Conservation (phyloP, 1,140 invertebrate genomes). For the Drosophila willistoni region DNA sequence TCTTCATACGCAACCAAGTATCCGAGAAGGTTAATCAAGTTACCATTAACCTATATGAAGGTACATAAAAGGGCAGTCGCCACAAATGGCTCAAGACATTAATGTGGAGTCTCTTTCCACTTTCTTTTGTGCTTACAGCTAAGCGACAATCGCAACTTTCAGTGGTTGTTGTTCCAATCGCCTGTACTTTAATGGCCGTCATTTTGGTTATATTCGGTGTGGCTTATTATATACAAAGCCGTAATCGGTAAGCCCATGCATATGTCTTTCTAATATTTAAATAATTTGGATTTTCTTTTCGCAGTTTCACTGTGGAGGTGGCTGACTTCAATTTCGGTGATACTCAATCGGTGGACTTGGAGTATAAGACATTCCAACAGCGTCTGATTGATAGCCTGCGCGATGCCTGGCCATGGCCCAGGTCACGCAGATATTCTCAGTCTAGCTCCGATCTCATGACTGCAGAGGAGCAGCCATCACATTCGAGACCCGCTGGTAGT, state of each 20-base stretch:
- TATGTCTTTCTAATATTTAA: neutral
- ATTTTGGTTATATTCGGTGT: constrained; percentile 93
- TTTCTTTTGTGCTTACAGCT: constrained; percentile 73
- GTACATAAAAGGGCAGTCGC: constrained; percentile 82
- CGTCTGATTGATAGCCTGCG: constrained; percentile 90
- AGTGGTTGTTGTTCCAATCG: constrained; percentile 92
- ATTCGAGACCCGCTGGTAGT: constrained; percentile 33
- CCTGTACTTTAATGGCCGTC: constrained; percentile 90
- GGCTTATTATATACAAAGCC: constrained; percentile 91
- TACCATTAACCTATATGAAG: constrained; percentile 91
- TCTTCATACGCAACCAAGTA: constrained; percentile 90
- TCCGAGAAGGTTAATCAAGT: constrained; percentile 87
- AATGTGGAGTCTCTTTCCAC: neutral
- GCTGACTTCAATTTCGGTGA: constrained; percentile 95
- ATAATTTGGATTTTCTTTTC: neutral
- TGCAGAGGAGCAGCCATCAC: constrained; percentile 47
- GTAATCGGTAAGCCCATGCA: constrained; percentile 85
- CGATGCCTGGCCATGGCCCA: constrained; percentile 77
- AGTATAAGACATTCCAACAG: constrained; percentile 93
- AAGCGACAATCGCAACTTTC: constrained; percentile 90
- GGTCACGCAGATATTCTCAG: constrained; percentile 64
- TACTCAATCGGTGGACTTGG: constrained; percentile 87
- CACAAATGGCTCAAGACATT: neutral
- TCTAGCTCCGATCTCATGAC: constrained; percentile 72
- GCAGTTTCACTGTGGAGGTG: constrained; percentile 91